A percentile compares a stretch with the other conserved stretches of the same genome.
These are phyloP conservation scores for Hystrix brachyura DNA, from an alignment of 2,113 vertebrate genomes.

Conservation along the genomic window DNA sequence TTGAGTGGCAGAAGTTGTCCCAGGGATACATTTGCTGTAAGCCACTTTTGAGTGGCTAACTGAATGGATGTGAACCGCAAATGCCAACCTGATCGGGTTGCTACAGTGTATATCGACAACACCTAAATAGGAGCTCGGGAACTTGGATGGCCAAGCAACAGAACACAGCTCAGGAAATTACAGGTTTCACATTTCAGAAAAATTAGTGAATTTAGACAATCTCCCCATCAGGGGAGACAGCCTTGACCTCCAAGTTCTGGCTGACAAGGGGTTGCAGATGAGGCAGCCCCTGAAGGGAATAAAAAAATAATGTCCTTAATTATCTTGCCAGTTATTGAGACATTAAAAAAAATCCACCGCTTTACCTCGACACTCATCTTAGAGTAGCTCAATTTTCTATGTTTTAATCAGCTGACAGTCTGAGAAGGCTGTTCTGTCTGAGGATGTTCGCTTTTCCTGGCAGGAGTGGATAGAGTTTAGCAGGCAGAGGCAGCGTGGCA, in stretches of 20 bases:
- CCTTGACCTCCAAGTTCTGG: constrained; percentile 25
- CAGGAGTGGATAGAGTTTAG: neutral
- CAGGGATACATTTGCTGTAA: neutral
- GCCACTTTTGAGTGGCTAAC: neutral
- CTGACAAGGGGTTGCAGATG: constrained; percentile 10
- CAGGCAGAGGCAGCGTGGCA: neutral
- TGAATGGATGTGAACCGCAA: neutral
- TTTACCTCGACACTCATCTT: neutral
- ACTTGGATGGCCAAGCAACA: constrained; percentile 27
- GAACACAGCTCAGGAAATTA: constrained; percentile 19
- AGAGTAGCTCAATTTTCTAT: constrained; percentile 59
- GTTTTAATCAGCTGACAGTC: neutral
- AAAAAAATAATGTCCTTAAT: constrained; percentile 48
- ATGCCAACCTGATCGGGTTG: neutral
- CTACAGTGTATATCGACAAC: neutral
- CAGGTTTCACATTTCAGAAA: constrained; percentile 69
- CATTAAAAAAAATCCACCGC: neutral
- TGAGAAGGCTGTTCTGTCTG: neutral
- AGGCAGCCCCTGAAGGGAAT: neutral
- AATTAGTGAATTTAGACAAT: constrained; percentile 48
- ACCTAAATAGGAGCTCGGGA: neutral
- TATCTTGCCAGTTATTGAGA: constrained; percentile 62
- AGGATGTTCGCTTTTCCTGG: neutral
- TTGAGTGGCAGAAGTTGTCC: neutral
- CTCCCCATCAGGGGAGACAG: constrained; percentile 13